Evolutionary conservation across 2,797 vertebrate genomes (phyloP), one percentile per base, ranked within the genome.

Genomic region (Astyanax mexicanus): DNA sequence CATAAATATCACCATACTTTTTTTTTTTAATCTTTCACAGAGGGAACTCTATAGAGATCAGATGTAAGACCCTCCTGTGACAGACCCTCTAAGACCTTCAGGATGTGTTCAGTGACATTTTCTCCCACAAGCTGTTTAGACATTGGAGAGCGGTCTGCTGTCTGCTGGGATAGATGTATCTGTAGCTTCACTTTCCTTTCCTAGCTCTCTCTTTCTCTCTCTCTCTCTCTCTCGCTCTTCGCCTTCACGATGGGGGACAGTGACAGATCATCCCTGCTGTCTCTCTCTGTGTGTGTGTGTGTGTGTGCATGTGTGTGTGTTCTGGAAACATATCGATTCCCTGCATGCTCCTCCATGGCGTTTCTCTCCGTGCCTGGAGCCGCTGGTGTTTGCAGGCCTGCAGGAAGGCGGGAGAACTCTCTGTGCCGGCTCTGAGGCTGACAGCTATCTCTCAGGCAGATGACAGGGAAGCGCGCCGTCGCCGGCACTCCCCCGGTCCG

Each of bases 391-490:
- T 1, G 78, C 84, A 4, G 37, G 44, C 71, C 42, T 51, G 35
- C 44, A 25, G 32, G 57, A 60, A 17, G 45, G 29, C 6, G 11
- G 10, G 81, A 51, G 81, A 78, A 88, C 91, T 87, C 90, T 52
- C 88, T 88, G 91, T 90, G 86, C 85, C 69, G 69, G 62, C 79
- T 84, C 88, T 89, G 88, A 81, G 83, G 82, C 79, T 72, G 76
- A 79, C 51, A 80, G 86, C 85, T 84, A 91, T 92, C 86, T 89
- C 89, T 91, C 90, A 91, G 81, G 69, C 87, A 81, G 84, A 88
- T 89, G 90, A 91, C 91, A 91, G 90, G 84, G 81, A 81, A 90
- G 90, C 85, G 84, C 87, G 87, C 77, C 72, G 85, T 81, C 87
- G 84, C 80, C 79, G 84, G 80, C 88, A 78, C 88, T 89, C 88